These are phyloP conservation scores for Crotalus horridus DNA, from an alignment of 2,113 vertebrate species.

Conservation along the genomic window DNA sequence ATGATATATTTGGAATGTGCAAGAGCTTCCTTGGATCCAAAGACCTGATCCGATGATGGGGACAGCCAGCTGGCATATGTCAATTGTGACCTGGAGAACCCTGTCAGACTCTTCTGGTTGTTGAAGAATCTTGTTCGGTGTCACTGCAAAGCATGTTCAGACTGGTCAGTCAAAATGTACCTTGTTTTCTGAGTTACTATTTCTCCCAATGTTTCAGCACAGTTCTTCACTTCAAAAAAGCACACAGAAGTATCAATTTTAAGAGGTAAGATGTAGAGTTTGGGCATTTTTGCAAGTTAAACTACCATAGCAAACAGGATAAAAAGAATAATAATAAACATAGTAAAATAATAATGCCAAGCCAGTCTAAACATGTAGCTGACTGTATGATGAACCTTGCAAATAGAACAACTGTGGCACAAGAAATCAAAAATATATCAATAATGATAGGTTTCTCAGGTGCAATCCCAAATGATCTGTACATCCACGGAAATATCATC, in stretches of 20 bases:
- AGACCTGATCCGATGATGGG: background rate
- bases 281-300: background rate
- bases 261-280: background rate
- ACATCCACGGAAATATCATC: background rate
- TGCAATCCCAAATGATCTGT: background rate
- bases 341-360: background rate
- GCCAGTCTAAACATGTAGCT: background rate
- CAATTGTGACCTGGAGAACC: background rate
- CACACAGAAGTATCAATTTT: background rate
- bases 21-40: background rate
- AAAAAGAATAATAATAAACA: background rate
- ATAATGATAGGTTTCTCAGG: background rate
- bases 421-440: background rate
- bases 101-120: background rate
- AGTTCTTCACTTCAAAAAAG: background rate
- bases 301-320: background rate
- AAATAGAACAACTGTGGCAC: background rate
- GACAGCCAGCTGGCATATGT: background rate
- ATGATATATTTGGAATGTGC: background rate
- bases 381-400: background rate
- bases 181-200: background rate
- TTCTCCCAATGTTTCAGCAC: background rate
- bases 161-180: background rate
- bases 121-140: background rate
- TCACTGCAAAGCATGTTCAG: background rate